A percentile compares a stretch with the other conserved stretches of the same genome.
Conservation (phyloP, 2,888 invertebrate species). For the Tubulanus polymorphus region DNA sequence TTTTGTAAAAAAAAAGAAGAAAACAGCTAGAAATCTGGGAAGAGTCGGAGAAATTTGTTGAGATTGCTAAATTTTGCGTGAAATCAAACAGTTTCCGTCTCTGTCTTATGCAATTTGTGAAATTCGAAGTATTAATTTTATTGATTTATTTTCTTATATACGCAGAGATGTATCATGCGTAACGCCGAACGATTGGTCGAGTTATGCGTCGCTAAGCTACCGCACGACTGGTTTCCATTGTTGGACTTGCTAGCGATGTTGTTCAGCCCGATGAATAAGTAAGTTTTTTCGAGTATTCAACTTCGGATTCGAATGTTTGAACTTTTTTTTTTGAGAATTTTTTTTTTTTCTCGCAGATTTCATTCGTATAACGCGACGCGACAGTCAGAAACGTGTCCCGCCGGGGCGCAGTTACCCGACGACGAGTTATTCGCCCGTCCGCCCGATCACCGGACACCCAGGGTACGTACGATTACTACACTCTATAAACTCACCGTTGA, state of each 20-base stretch:
- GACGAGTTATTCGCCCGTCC: conserved; percentile 72
- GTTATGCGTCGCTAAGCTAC: conserved; percentile 86
- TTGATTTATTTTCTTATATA: no score
- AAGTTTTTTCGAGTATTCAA: conserved; percentile 49
- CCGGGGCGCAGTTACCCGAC: conserved; percentile 62
- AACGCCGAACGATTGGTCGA: conserved; percentile 90
- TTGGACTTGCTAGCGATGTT: conserved; percentile 88
- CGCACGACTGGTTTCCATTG: conserved; percentile 83
- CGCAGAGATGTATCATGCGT: conserved; percentile 76
- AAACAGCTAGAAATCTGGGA: no score
- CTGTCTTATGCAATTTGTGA: no score
- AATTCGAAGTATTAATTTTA: no score
- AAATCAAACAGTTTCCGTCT: no score
- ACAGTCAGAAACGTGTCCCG: conserved; percentile 68
- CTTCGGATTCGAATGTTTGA: neutral
- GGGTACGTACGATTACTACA: no score
- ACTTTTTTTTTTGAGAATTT: neutral
- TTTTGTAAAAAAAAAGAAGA: no score
- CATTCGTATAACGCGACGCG: conserved; percentile 79
- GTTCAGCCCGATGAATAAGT: conserved; percentile 93
- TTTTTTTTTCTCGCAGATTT: conserved; percentile 61
- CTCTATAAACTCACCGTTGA: no score
- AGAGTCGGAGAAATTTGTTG: no score
- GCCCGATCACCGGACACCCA: conserved; percentile 76
- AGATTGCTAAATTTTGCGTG: no score